Evolutionary conservation across 2,113 vertebrate genomes (phyloP).

Genomic region (Pedionomus torquatus): DNA sequence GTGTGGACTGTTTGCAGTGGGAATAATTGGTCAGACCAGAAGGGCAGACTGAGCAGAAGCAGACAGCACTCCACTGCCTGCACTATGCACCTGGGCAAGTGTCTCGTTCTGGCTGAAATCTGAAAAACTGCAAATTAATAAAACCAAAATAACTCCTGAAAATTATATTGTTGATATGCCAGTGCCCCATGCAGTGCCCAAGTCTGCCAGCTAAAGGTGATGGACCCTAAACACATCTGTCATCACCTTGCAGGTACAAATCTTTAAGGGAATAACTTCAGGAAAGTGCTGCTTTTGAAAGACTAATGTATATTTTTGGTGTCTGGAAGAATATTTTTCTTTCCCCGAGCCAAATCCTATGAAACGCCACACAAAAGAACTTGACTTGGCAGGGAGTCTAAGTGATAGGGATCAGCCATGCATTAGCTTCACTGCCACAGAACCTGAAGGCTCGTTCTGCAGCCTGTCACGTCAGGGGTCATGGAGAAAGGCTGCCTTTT

Average conservation of each 20-base stretch:
- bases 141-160: background rate
- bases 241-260: background rate
- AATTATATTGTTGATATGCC: background rate
- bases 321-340: background rate
- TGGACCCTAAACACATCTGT: background rate
- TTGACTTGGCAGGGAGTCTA: background rate
- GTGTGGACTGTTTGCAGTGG: background rate
- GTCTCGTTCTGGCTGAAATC: background rate
- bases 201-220: background rate
- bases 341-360: background rate
- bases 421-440: background rate
- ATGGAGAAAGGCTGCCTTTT: background rate
- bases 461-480: background rate
- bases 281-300: conserved; percentile 1
- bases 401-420: background rate
- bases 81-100: fast-evolving
- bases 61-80: background rate
- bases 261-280: background rate
- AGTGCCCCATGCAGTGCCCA: background rate
- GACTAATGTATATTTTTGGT: background rate
- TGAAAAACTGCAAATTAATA: background rate
- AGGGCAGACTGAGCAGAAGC: background rate
- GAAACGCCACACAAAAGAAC: background rate
- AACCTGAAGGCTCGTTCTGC: background rate
- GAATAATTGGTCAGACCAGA: background rate